phyloP scores from a whole-genome alignment of 2,113 vertebrate species.

The Brachypteracias leptosomus region DNA sequence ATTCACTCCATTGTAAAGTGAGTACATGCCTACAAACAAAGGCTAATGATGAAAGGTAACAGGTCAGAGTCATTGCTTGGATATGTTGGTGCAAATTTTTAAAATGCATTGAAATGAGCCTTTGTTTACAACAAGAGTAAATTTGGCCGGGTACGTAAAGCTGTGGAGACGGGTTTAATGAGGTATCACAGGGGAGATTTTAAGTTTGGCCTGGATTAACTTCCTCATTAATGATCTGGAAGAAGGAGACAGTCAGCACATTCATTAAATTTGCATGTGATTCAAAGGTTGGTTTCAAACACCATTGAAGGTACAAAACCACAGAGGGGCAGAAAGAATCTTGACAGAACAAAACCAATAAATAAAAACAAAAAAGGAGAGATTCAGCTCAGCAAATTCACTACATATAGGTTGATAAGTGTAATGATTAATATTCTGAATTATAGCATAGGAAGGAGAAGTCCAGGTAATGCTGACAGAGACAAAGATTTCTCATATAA shows the following conservation, averaged over 20 bases:
- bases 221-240: background rate
- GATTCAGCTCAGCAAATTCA: background rate
- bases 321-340: background rate
- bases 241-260: background rate
- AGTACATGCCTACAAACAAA: background rate
- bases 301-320: background rate
- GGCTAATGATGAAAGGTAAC: background rate
- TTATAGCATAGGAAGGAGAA: background rate
- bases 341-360: background rate
- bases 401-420: background rate
- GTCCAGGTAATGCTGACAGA: background rate
- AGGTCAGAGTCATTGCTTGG: background rate
- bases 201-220: background rate
- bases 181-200: background rate
- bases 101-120: background rate
- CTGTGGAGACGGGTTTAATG: background rate
- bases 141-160: background rate
- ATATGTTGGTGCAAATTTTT: background rate
- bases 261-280: constrained; percentile 5
- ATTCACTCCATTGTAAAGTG: background rate
- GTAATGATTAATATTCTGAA: background rate
- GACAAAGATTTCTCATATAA: background rate
- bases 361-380: background rate
- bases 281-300: background rate
- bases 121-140: background rate